A percentile compares a stretch with the other conserved stretches of the same genome.
phyloP scores from a whole-genome alignment of 2,797 vertebrate species.

The Delichon dasypus region DNA sequence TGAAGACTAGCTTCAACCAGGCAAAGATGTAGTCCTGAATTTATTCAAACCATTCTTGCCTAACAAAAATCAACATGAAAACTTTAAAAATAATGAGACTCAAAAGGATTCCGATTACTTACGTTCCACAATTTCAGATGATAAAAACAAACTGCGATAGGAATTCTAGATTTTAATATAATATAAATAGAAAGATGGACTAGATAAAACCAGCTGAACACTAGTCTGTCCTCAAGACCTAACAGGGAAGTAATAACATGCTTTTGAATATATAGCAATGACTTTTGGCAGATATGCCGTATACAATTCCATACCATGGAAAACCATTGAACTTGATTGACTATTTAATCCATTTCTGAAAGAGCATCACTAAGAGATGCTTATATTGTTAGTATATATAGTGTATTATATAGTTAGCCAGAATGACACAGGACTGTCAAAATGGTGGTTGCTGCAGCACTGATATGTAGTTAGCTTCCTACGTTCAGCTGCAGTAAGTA shows the following conservation, averaged over 20 bases:
- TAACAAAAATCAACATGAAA: conserved; percentile 62
- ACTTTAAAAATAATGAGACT: conserved; percentile 68
- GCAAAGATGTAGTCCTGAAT: conserved; percentile 47
- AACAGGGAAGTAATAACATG: conserved; percentile 61
- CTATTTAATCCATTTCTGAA: conserved; percentile 68
- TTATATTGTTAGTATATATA: conserved; percentile 1
- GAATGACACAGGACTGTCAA: conserved; percentile 50
- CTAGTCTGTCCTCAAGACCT: conserved; percentile 75
- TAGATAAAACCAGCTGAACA: conserved; percentile 73
- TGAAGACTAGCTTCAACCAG: conserved; percentile 65
- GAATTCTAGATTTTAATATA: conserved; percentile 71
- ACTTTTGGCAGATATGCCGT: conserved; percentile 68
- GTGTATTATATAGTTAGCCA: not conserved
- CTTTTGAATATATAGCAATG: conserved; percentile 61
- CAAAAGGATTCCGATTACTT: conserved; percentile 62
- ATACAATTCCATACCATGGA: conserved; percentile 38
- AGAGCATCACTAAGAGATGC: conserved; percentile 31
- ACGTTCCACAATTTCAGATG: conserved; percentile 60
- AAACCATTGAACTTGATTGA: conserved; percentile 55
- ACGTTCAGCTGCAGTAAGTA: not conserved
- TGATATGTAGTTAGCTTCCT: not conserved
- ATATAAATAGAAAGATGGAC: conserved; percentile 72
- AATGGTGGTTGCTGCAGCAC: not conserved
- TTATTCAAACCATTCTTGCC: conserved; percentile 51
- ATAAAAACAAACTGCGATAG: conserved; percentile 59